phyloP scores from a whole-genome alignment of 2,113 vertebrate genomes.

The Tylochromis polylepis region DNA sequence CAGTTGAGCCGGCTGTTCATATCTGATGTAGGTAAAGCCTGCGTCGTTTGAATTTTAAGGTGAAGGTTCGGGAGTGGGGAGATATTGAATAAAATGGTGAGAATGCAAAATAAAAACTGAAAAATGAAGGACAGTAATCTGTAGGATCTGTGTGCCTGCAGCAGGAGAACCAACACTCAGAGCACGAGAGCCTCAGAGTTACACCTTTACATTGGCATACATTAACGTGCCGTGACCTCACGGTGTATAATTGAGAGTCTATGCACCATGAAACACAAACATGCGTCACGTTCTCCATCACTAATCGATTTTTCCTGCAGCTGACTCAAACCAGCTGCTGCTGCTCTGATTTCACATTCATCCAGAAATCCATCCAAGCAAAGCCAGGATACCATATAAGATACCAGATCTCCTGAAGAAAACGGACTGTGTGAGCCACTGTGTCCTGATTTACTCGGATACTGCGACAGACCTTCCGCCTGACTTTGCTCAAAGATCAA shows the following conservation, averaged over 20 bases:
- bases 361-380: rapidly evolving
- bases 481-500: neutral
- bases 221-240: neutral
- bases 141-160: neutral
- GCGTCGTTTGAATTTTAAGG: neutral
- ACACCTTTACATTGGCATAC: neutral
- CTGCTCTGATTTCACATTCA: neutral
- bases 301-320: neutral
- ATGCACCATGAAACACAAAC: neutral
- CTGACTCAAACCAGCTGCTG: neutral
- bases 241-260: neutral
- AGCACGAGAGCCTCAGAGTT: neutral
- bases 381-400: neutral
- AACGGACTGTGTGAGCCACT: rapidly evolving
- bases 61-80: neutral
- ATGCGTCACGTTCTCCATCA: neutral
- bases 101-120: neutral
- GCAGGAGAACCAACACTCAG: neutral
- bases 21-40: neutral
- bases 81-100: rapidly evolving
- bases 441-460: rapidly evolving
- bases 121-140: neutral
- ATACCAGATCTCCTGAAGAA: neutral
- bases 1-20: neutral
- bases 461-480: rapidly evolving